Base-by-base conservation (phyloP, 2,888 invertebrate genomes). In the Heliconius hortense region DNA sequence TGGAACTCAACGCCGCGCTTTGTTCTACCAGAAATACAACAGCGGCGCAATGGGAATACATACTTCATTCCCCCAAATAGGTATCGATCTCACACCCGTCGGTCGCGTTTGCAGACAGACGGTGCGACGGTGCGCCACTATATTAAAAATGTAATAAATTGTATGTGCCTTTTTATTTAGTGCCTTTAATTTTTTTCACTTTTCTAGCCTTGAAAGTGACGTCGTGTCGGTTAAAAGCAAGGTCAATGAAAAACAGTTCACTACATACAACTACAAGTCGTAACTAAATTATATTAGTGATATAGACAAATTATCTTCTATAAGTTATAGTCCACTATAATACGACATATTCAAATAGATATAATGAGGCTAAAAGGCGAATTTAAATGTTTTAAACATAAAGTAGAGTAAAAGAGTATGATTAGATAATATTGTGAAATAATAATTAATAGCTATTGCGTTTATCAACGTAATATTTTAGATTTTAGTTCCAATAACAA, bases 171-270 rank as follows among this genome's bases (percentile, higher is more conserved):
- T 66, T 59, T 69, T 75, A 39, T 59, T 69, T 75, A 39, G 71
- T 63, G 8, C 31, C 63, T 73, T 73, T 56, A 53, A 48, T 72
- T 48, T 78, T 75, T 75, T 78, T 73, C 70, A 77, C 76, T 79
- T 75, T 60, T 62, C 68, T 48, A 76, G 43, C 79, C 77, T 79
- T 77, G 76, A 79, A 77, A 77, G 75, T 63, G 18, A 39, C 56
- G 39, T 56, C 28, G 28, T 43, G 39, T 56, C 60, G 59, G 70
- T 53, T 63, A 73, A 66, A 76, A 67, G 67, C 77, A 77, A 77
- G 77, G 79, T 76, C 76, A 70, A 74, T 76, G 74, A 77, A 78
- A 72, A 75, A 62, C 67, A 26, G 60, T 72, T 66, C 28, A 24
- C 53, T 18, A 63, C 11, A 31, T 5, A 48, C 18, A 48, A 48